These are phyloP conservation scores for Fopius arisanus DNA, from an alignment of 1,140 invertebrate genomes.

Conservation along the genomic window DNA sequence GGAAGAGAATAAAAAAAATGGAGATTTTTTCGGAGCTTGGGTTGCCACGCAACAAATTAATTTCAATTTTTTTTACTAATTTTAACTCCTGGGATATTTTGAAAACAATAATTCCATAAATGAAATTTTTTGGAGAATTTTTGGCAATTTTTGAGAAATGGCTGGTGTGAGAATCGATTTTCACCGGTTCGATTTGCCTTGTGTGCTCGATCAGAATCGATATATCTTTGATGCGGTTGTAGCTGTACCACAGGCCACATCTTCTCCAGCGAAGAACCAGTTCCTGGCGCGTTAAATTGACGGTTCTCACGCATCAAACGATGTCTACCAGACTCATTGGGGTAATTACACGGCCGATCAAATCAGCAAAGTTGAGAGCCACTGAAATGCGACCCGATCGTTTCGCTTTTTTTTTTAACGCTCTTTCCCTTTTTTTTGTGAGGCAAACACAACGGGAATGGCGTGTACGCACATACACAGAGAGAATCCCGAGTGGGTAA, in stretches of 20 bases:
- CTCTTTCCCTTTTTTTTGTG: background rate
- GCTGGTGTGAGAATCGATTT: too few species aligned
- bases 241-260: slow-evolving; percentile 28
- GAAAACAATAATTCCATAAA: too few species aligned
- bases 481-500: background rate
- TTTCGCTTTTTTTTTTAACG: slow-evolving; percentile 27
- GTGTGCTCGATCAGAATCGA: slow-evolving; percentile 15
- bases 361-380: slow-evolving; percentile 42
- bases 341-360: slow-evolving; percentile 30
- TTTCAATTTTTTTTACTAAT: too few species aligned
- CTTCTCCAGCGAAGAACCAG: slow-evolving; percentile 47
- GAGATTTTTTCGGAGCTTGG: too few species aligned
- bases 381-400: slow-evolving; percentile 43
- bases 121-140: too few species aligned
- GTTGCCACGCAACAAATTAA: too few species aligned
- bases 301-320: slow-evolving; percentile 49
- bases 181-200: slow-evolving; percentile 20
- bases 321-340: slow-evolving; percentile 24
- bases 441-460: background rate
- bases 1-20: too few species aligned
- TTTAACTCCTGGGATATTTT: too few species aligned
- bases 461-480: slow-evolving; percentile 16
- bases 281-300: slow-evolving; percentile 54
- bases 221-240: slow-evolving; percentile 1
- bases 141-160: too few species aligned